These are phyloP conservation scores for Brachionichthys hirsutus DNA, from an alignment of 2,113 vertebrate species.

Conservation along the genomic window DNA sequence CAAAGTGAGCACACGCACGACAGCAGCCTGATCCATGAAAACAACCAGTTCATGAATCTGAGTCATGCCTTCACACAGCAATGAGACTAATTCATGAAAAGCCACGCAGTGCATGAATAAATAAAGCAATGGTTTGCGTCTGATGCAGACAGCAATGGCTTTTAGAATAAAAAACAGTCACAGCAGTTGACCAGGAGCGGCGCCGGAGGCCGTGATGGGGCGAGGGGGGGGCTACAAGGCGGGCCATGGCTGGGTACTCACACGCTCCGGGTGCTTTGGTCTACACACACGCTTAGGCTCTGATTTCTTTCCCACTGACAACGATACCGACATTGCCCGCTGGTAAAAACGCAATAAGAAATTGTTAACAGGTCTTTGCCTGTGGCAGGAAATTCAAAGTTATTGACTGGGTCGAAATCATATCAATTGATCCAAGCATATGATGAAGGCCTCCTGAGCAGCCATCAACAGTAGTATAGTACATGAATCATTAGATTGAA, in stretches of 20 bases:
- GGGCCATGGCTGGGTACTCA: conserved; percentile 76
- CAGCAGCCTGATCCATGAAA: conserved; percentile 45
- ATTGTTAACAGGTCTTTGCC: conserved; percentile 53
- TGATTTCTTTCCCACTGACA: conserved; percentile 79
- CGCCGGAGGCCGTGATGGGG: conserved; percentile 55
- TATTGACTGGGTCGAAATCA: conserved; percentile 5
- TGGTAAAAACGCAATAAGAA: conserved; percentile 75
- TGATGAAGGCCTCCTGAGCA: too few species aligned
- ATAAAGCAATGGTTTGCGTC: conserved; percentile 63
- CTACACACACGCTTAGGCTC: conserved; percentile 76
- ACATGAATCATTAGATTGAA: too few species aligned
- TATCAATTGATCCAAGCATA: neutral
- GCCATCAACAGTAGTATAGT: too few species aligned
- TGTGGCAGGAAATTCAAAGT: conserved; percentile 10
- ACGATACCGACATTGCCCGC: conserved; percentile 78
- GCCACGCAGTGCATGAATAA: conserved; percentile 36
- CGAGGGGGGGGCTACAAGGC: conserved; percentile 53
- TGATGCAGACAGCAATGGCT: conserved; percentile 43
- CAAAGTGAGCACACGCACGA: conserved; percentile 50
- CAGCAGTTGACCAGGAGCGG: conserved; percentile 69
- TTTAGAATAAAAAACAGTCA: conserved; percentile 43
- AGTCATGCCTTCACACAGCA: conserved; percentile 48
- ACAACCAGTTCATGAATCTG: conserved; percentile 48
- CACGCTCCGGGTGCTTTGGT: conserved; percentile 77
- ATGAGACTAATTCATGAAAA: conserved; percentile 20